Evolutionary conservation across 1,140 invertebrate genomes (phyloP), one percentile per base, ranked within the genome.

Genomic region (Hyles euphorbiae): DNA sequence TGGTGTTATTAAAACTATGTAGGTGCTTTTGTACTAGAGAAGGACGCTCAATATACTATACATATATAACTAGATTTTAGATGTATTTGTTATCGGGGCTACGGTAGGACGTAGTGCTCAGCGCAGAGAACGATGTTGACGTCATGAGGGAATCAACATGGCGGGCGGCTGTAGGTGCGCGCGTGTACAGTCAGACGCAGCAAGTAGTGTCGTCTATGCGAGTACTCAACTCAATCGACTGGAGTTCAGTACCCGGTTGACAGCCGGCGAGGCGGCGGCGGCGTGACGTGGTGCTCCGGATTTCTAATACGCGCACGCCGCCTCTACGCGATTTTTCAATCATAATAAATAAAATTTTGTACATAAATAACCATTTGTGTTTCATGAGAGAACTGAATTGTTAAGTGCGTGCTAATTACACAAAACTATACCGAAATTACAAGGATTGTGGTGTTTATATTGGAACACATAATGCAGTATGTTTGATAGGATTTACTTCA

Each of bases 221-320:
- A 71, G 67, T 72, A 75, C 71, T 74, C 72, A 62, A 67, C 53
- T 74, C 70, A 71, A 73, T 59, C 69, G 72, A 65, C 56, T 56
- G 32, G 72, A 79, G 81, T 83, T 88, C 76, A 88, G 85, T 88
- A 85, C 80, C 83, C 81, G 83, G 85, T 83, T 85, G 79, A 84
- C 79, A 85, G 81, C 83, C 83, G 83, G 82, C 68, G 83, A 85
- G 82, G 82, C 79, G 85, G 85, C 79, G 85, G 85, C 78, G 76
- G 85, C 76, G 82, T 81, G 69, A 78, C 76, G 72, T 73, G 65
- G 61, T 65, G 61, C 46, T 74, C 47, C 34, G 51, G 74, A 64
- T 63, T 65, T 70, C 55, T 52, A 72, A 65, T 75, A 80, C 76
- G 79, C 83, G 75, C 82, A 75, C 74, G 83, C 85, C 85, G 85